Evolutionary conservation across 2,888 invertebrate species (phyloP), one percentile per base, ranked within the genome.

Genomic region (Schizotus pectinicornis): DNA sequence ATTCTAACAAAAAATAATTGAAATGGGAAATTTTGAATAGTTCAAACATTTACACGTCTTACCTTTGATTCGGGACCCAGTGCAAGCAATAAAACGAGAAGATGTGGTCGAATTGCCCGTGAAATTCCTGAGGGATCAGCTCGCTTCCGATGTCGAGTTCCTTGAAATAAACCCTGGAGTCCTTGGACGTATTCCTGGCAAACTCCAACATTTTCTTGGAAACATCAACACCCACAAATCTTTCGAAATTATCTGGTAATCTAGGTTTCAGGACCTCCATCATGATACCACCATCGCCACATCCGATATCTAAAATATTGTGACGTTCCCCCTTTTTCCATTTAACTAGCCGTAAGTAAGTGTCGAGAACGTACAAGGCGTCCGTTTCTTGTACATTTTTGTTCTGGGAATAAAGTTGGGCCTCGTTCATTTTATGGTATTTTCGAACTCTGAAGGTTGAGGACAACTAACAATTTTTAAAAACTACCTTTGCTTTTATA

Each of bases 71-170:
- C 65, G 85, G 84, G 32, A 92, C 85, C 92, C 92, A 92, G 70
- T 92, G 91, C 2, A 93, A 80, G 60, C 90, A 87, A 74, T 91
- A 91, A 74, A 92, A 91, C 0, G 92, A 92, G 49, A 90, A 86
- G 0, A 86, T 83, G 71, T 91, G 89, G 71, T 88, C 84, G 69
- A 89, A 92, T 30, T 77, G 72, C 48, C 79, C 81, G 9, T 77
- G 69, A 41, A 84, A 69, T 13, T 84, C 78, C 0, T 76, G 73
- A 0, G 85, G 84, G 45, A 87, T 62, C 14, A 80, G 74, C 0
- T 80, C 76, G 0, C 83, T 77, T 41, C 79, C 77, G 37, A 92
- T 87, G 69, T 92, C 88, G 55, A 87, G 72, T 22, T 81, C 64
- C 31, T 81, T 77, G 63, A 87, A 85, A 32, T 81, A 77, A 0